Evolutionary conservation across 2,888 invertebrate species (phyloP), one percentile per base, ranked within the genome.

Genomic region (Neoascia interrupta): DNA sequence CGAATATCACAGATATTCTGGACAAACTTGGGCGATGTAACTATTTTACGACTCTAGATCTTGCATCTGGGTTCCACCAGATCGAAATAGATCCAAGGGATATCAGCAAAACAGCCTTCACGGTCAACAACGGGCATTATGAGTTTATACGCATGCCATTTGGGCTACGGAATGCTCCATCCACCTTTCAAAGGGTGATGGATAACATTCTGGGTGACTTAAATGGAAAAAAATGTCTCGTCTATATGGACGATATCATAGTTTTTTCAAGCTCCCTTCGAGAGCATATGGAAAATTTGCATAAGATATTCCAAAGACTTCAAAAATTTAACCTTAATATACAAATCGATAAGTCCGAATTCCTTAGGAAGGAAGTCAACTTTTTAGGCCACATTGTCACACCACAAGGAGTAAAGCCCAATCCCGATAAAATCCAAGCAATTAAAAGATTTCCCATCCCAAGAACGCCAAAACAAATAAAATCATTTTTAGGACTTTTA

Each of bases 131-230:
- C n/a, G n/a, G n/a, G n/a, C n/a, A n/a, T n/a, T n/a, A n/a, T n/a
- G n/a, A n/a, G n/a, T n/a, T n/a, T n/a, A n/a, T n/a, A n/a, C n/a
- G n/a, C n/a, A n/a, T n/a, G n/a, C n/a, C n/a, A n/a, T n/a, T n/a
- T n/a, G n/a, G n/a, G n/a, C n/a, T n/a, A n/a, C n/a, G n/a, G n/a
- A n/a, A n/a, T n/a, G 85, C 86, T 85, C 0, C 89, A 0, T 83
- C 85, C 0, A 87, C 87, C 0, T 87, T 88, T 39, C 87, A 88
- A 81, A n/a, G 5, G 8, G 5, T 26, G 8, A 26, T 5, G 26
- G 26, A 26, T 4, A 5, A 26, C 26, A 26, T 26, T 26, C 4
- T 5, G 4, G 26, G 4, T 31, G 31, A n/a, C 8, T 31, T 6
- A 6, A n/a, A n/a, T n/a, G n/a, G n/a, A n/a, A n/a, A n/a, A n/a